A percentile compares a stretch with the other conserved stretches of the same genome.
Evolutionary conservation across 2,888 invertebrate genomes (phyloP).

Genomic region (Athalia cordata): DNA sequence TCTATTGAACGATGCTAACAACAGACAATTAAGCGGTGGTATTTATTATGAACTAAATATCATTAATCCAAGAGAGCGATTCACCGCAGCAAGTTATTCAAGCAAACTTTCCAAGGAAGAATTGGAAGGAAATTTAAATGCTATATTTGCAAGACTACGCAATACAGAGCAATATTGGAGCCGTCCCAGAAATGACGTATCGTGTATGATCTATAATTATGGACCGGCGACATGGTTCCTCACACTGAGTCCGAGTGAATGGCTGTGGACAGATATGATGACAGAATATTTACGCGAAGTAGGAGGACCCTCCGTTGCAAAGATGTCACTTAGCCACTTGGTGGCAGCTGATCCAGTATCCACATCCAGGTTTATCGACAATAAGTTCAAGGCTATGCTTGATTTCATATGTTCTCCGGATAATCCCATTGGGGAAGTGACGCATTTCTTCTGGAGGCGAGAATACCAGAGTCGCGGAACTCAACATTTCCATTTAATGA

Average conservation of each 20-base stretch:
- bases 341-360: constrained; percentile 63
- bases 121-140: constrained; percentile 51
- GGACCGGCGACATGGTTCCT: constrained; percentile 59
- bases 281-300: constrained; percentile 57
- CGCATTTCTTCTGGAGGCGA: constrained; percentile 54
- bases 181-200: constrained; percentile 52
- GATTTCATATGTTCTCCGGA: constrained; percentile 58
- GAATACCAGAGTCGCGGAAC: constrained; percentile 58
- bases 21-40: constrained; percentile 51
- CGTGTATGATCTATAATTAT: constrained; percentile 55
- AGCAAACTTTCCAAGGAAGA: constrained; percentile 49
- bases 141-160: constrained; percentile 51
- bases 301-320: constrained; percentile 53
- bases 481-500: constrained; percentile 57
- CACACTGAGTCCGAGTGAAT: constrained; percentile 52
- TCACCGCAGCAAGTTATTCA: constrained; percentile 51
- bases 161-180: constrained; percentile 51
- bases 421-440: constrained; percentile 54
- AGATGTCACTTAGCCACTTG: constrained; percentile 58
- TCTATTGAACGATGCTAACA: constrained; percentile 54
- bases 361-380: constrained; percentile 62
- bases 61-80: constrained; percentile 49
- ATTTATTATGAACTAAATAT: constrained; percentile 54
- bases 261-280: constrained; percentile 60
- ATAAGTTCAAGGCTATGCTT: constrained; percentile 60